Percentiles rank a stretch among this genome's conserved stretches.
Conservation (phyloP, 2,797 vertebrate genomes). For the Dendrocincla fuliginosa region DNA sequence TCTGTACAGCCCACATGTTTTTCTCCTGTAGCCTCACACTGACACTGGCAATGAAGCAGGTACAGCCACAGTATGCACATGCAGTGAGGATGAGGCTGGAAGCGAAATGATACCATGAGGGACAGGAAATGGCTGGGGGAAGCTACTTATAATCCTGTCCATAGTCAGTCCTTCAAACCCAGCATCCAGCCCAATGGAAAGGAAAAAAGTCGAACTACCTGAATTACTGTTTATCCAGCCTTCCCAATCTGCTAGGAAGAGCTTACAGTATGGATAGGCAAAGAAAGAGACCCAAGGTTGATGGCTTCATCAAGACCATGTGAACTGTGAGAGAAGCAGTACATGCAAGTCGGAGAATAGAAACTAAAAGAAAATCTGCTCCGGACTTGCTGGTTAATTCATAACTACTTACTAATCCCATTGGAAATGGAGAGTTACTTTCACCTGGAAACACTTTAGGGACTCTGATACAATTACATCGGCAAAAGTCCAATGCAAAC, state of each 20-base stretch:
- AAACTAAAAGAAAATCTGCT: background rate
- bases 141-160: background rate
- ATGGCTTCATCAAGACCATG: background rate
- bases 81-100: background rate
- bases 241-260: background rate
- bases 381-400: background rate
- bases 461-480: background rate
- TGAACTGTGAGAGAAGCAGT: background rate
- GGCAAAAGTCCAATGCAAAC: conserved; percentile 15
- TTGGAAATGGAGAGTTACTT: background rate
- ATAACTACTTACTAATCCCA: background rate
- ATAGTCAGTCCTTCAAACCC: background rate
- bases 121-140: background rate
- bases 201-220: background rate
- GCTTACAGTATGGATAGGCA: background rate
- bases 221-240: background rate
- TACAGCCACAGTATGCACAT: background rate
- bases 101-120: background rate
- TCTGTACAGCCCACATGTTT: background rate
- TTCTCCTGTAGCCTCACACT: background rate
- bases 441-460: background rate
- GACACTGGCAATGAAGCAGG: background rate
- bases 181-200: background rate
- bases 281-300: background rate
- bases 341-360: background rate